Evolutionary conservation across 2,113 vertebrate genomes (phyloP), one percentile per base, ranked within the genome.

Genomic region (Perccottus glenii): DNA sequence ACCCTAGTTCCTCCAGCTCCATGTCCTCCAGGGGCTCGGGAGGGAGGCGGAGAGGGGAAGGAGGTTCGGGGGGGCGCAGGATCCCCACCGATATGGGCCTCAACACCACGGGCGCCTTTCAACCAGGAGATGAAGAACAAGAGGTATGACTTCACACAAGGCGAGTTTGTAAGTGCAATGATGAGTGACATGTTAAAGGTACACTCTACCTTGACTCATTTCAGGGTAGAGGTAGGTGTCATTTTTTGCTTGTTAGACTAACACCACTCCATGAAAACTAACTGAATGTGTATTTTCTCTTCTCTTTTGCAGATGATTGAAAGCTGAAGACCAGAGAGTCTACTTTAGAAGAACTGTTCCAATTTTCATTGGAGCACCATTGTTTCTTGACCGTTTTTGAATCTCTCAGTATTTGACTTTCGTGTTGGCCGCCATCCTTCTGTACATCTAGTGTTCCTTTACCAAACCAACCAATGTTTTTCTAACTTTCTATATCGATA

Each of bases 1-100:
- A 98, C 86, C 97, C 95, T 38, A 98, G 97, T 88, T 99, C 98
- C 76, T 99, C 98, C 79, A 98, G 97, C 84, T 98, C 96, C 43
- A 95, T 99, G 96, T 99, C 98, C 11, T 99, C 98, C 47, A 92
- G 96, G 90, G 97, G 98, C 12, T 99, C 98, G 12, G 98, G 96
- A 79, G 94, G 95, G 15, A 92, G 94, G 73, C 94, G 96, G 85
- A 95, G 96, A 92, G 93, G 92, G 75, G 97, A 98, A 62, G 88
- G 88, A 82, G 78, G 91, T 87, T 74, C 83, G 45, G 93, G 88
- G 42, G 90, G 91, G 71, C 93, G 95, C 87, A 94, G 96, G 84
- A 97, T 96, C 86, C 93, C 94, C 75, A 67, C 81, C 64, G 93
- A 93, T 47, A 91, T 95, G 78, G 93, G 94, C 90, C 94, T 95